Evolutionary conservation across 2,888 invertebrate genomes (phyloP), one percentile per base, ranked within the genome.

Genomic region (Apodemia zela): DNA sequence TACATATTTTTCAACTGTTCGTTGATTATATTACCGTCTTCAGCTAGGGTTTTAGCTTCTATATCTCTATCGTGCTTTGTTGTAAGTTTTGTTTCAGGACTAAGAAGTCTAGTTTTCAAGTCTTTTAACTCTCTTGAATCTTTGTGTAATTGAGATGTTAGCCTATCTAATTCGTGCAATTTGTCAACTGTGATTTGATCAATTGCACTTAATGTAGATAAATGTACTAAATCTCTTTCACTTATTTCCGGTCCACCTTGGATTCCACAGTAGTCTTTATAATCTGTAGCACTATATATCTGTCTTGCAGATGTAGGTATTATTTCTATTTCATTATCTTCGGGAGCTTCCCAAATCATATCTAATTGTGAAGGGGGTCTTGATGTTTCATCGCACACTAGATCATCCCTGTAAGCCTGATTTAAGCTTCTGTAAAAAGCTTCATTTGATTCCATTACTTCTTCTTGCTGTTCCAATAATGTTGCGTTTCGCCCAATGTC

Each of bases 381-480:
- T 18, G 94, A 93, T 18, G 93, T 89, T 87, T 93, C 93, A 74
- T 92, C 93, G 70, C 93, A 93, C 35, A 95, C 95, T 65, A 95
- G 87, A 77, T 96, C 96, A 71, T 97, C 97, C 62, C 97, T 93
- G 81, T 97, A 97, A 51, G 97, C 97, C 84, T 96, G 96, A 85
- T 97, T 97, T 59, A 97, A 89, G 77, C 96, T 97, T 73, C 96
- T 94, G 82, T 97, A 97, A 82, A 97, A 97, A 29, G 96, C 96
- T 84, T 97, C 97, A 76, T 96, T 96, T 5, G 97, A 96, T 85
- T 96, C 96, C 80, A 94, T 93, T 42, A 87, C 78, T 70, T 90
- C 90, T 61, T 92, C 92, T 72, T 88, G 89, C 61, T 83, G 79
- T 72, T 86, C 85, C 74, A 87, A 75, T 70, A 89, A 75, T 61